These are phyloP conservation scores for Drosophila nannoptera DNA, from an alignment of 1,140 invertebrate genomes.

Conservation along the genomic window DNA sequence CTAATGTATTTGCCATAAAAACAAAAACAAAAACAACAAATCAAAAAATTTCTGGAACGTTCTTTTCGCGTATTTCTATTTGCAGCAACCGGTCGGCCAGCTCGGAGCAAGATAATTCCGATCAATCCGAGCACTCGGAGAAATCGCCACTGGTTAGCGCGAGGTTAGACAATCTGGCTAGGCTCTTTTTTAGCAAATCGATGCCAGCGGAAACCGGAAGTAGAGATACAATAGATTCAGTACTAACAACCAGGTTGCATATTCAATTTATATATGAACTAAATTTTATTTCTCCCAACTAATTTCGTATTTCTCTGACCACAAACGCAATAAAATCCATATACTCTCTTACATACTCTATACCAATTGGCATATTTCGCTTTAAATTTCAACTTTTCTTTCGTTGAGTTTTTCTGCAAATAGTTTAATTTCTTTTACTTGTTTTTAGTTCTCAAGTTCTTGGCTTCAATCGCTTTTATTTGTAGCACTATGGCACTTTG, in stretches of 20 bases:
- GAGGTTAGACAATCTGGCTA: slow-evolving; percentile 83
- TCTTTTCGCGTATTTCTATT: slow-evolving; percentile 67
- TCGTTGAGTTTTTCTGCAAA: slow-evolving; percentile 36
- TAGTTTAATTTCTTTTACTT: slow-evolving; percentile 39
- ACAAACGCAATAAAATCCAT: slow-evolving; percentile 16
- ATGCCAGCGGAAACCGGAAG: slow-evolving; percentile 80
- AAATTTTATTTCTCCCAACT: slow-evolving; percentile 26
- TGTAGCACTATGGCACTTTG: slow-evolving; percentile 60
- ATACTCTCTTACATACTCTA: background rate
- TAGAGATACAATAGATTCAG: slow-evolving; percentile 79
- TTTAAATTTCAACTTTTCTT: slow-evolving; percentile 20
- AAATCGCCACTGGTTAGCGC: slow-evolving; percentile 82
- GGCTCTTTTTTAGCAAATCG: slow-evolving; percentile 83
- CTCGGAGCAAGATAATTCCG: slow-evolving; percentile 81
- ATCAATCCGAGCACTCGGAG: slow-evolving; percentile 80
- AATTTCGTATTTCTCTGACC: slow-evolving; percentile 12
- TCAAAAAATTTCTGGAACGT: slow-evolving; percentile 39
- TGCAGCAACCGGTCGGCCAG: slow-evolving; percentile 81
- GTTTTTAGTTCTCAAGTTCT: slow-evolving; percentile 16
- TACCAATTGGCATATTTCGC: slow-evolving; percentile 32
- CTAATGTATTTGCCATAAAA: background rate
- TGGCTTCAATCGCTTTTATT: slow-evolving; percentile 40
- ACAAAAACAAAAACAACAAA: too few relatives aligned
- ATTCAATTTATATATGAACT: slow-evolving; percentile 52
- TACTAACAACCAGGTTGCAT: slow-evolving; percentile 79